Evolutionary conservation across 2,888 invertebrate genomes (phyloP), one percentile per base, ranked within the genome.

Genomic region (Diploptera punctata): DNA sequence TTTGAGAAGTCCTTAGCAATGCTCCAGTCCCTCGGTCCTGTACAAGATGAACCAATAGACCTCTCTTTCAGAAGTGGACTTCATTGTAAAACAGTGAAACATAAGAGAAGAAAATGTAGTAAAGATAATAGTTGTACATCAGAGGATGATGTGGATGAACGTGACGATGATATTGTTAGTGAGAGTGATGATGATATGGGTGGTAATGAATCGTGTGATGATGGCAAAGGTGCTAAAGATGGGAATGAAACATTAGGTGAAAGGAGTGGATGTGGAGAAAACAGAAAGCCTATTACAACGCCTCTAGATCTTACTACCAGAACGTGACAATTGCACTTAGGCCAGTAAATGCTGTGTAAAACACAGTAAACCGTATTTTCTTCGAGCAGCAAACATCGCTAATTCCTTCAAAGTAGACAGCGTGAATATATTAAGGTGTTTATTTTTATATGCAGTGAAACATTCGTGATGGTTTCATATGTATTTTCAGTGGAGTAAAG

Each of bases 21-120:
- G 60, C 76, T 83, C 16, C 78, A 80, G 54, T 80, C 81, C 0
- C 76, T 83, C 10, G 82, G 82, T 0, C 85, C 84, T 0, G 81
- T 85, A 0, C 92, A 93, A 80, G 93, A 93, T 76, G 90, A 91
- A 79, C 94, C 94, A 1, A 93, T 94, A 81, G 94, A 94, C 80
- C 82, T 94, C 75, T 93, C 93, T 44, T 91, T 93, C 84, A 92
- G 90, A 79, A 87, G 89, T 0, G 86, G 86, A 24, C 90, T 90
- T 54, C 84, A 88, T 73, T 85, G 84, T 26, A 85, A 85, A 77
- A 84, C 87, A 0, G 2, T 5, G 13, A 18, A 19, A 31, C 33
- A 44, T 21, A 44, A 24, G n/a, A 49, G 67, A 33, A 65, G 65
- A 21, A 44, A 43, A 65, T 10, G 38, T 33, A 33, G 38, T n/a